Percentiles rank a stretch among this genome's conserved stretches.
These are phyloP conservation scores for Lochmaea capreae DNA, from an alignment of 2,888 invertebrate genomes.

Conservation along the genomic window DNA sequence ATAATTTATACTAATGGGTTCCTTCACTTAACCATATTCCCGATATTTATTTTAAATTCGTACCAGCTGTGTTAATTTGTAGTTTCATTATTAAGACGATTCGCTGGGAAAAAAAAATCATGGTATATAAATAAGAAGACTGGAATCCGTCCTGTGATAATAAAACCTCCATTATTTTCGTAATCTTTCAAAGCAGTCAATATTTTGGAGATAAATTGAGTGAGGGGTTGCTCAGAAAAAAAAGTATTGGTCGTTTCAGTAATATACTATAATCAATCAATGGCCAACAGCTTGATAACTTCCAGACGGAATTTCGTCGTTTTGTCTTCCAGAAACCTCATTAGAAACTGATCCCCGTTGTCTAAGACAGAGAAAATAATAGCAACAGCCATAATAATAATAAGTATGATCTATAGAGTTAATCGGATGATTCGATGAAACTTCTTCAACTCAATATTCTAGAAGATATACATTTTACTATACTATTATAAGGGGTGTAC, in stretches of 20 bases:
- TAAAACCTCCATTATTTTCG: conserved; percentile 1
- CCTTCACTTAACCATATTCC: conserved; percentile 46
- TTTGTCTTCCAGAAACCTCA: conserved; percentile 31
- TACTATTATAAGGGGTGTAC: background rate
- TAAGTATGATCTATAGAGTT: conserved; percentile 41
- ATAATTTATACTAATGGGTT: conserved; percentile 52
- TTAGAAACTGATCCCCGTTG: conserved; percentile 42
- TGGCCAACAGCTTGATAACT: conserved; percentile 53
- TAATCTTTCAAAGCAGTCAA: conserved; percentile 36
- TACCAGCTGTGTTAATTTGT: background rate
- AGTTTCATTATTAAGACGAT: too few species aligned
- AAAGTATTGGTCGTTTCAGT: conserved; percentile 46
- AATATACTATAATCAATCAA: conserved; percentile 54
- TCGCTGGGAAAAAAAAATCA: too few species aligned
- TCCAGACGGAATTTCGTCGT: conserved; percentile 32
- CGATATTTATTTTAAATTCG: conserved; percentile 44
- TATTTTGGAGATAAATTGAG: conserved; percentile 35
- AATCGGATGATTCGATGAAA: conserved; percentile 29
- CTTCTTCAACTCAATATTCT: background rate
- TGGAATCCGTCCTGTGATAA: background rate
- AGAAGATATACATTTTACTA: too few species aligned
- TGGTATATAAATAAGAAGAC: too few species aligned
- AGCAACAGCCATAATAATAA: conserved; percentile 40
- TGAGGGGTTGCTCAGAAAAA: conserved; percentile 28
- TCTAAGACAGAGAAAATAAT: conserved; percentile 43